These are phyloP conservation scores for Eupithecia insigniata DNA, from an alignment of 2,888 invertebrate species.

Conservation along the genomic window DNA sequence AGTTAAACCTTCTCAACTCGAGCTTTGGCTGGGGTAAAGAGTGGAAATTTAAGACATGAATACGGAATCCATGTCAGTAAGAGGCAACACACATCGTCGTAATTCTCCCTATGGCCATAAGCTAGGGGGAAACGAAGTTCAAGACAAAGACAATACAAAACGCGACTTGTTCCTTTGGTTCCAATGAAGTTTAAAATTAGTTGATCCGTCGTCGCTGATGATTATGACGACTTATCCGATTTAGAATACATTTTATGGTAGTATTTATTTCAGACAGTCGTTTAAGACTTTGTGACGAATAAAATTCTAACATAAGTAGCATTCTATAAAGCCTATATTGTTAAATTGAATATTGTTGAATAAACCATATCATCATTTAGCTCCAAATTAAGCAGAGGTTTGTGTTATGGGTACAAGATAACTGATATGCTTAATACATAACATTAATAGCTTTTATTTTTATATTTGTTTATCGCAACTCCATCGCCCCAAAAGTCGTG, in stretches of 20 bases:
- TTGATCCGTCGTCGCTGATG: neutral
- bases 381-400: too few relatives aligned
- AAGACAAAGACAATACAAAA: neutral
- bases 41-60: conserved; percentile 5
- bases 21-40: neutral
- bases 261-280: too few relatives aligned
- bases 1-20: neutral
- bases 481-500: neutral
- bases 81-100: neutral
- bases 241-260: neutral
- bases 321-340: too few relatives aligned
- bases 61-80: neutral
- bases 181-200: too few relatives aligned
- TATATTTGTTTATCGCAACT: neutral
- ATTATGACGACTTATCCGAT: neutral
- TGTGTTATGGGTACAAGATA: too few relatives aligned
- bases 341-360: neutral
- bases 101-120: neutral
- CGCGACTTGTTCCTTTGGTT: neutral
- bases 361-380: too few relatives aligned
- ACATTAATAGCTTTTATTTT: too few relatives aligned
- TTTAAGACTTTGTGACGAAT: too few relatives aligned
- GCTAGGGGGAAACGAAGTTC: neutral
- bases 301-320: too few relatives aligned
- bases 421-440: too few relatives aligned